A percentile compares a stretch with the other conserved stretches of the same genome.
Conservation (phyloP, 1,140 invertebrate species). For the Brachionus rubens region DNA sequence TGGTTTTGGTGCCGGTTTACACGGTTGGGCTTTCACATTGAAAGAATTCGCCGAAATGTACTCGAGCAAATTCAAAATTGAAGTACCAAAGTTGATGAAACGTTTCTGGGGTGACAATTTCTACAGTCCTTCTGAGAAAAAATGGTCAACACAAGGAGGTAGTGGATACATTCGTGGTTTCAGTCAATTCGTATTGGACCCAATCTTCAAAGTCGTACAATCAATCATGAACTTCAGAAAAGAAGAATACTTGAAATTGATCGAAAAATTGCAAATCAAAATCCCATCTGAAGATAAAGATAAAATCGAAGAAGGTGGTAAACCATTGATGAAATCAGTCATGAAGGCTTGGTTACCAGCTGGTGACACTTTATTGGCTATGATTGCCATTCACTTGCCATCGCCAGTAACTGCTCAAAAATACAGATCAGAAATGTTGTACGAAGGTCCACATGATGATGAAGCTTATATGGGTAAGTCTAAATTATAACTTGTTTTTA, state of each 20-base stretch:
- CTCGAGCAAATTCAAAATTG: slow-evolving; percentile 95
- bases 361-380: slow-evolving; percentile 97
- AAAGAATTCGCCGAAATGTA: slow-evolving; percentile 99
- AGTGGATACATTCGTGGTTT: slow-evolving; percentile 87
- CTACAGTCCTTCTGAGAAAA: slow-evolving; percentile 82
- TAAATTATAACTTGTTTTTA: slow-evolving; percentile 50
- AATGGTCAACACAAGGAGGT: slow-evolving; percentile 89
- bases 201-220: slow-evolving; percentile 93
- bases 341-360: slow-evolving; percentile 99
- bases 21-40: slow-evolving; percentile 98
- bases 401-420: slow-evolving; percentile 97
- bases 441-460: slow-evolving; percentile 85
- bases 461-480: slow-evolving; percentile 81
- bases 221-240: slow-evolving; percentile 97
- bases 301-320: slow-evolving; percentile 67
- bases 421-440: slow-evolving; percentile 97
- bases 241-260: slow-evolving; percentile 73
- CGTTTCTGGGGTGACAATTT: slow-evolving; percentile 89
- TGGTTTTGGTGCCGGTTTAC: slow-evolving; percentile 95
- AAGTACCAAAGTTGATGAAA: slow-evolving; percentile 93
- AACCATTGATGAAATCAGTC: slow-evolving; percentile 65
- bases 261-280: slow-evolving; percentile 79
- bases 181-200: slow-evolving; percentile 95
- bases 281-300: slow-evolving; percentile 91
- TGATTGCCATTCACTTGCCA: slow-evolving; percentile 99